These are phyloP conservation scores for Cantharis rustica DNA, from an alignment of 2,888 invertebrate genomes.

Conservation along the genomic window DNA sequence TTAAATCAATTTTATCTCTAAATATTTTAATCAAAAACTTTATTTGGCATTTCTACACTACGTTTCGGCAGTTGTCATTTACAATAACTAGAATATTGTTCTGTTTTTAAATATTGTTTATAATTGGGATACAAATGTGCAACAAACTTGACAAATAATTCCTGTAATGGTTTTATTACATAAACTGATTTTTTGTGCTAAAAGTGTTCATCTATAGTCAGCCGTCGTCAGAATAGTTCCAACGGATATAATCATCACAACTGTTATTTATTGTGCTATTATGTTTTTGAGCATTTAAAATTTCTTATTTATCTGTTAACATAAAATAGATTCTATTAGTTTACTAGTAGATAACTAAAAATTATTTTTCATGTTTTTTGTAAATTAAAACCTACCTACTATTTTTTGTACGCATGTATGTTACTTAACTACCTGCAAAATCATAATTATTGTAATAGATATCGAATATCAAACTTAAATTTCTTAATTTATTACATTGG, in stretches of 20 bases:
- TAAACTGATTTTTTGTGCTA: conserved; percentile 47
- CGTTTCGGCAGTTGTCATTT: conserved; percentile 40
- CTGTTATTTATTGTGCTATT: conserved; percentile 38
- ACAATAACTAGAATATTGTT: conserved; percentile 54
- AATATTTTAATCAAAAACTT: conserved; percentile 31
- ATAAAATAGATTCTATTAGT: background rate
- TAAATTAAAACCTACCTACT: background rate
- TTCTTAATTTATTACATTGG: background rate
- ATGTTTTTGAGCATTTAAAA: conserved; percentile 28
- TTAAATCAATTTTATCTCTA: conserved; percentile 14
- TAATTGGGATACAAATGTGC: conserved; percentile 43
- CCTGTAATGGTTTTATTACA: conserved; percentile 28
- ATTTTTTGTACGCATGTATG: background rate
- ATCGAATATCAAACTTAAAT: background rate
- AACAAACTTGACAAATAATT: conserved; percentile 28
- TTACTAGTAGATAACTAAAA: background rate
- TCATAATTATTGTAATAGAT: background rate
- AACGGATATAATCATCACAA: conserved; percentile 48
- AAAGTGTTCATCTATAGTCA: conserved; percentile 55
- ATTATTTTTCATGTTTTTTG: background rate
- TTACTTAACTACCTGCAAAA: background rate
- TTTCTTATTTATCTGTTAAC: background rate
- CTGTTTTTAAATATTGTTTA: conserved; percentile 58
- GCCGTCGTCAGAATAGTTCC: conserved; percentile 47
- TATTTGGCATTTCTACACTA: conserved; percentile 32